Percentiles rank a stretch among this genome's conserved stretches.
Evolutionary conservation across 1,140 invertebrate species (phyloP).

Genomic region (Sinella curviseta): DNA sequence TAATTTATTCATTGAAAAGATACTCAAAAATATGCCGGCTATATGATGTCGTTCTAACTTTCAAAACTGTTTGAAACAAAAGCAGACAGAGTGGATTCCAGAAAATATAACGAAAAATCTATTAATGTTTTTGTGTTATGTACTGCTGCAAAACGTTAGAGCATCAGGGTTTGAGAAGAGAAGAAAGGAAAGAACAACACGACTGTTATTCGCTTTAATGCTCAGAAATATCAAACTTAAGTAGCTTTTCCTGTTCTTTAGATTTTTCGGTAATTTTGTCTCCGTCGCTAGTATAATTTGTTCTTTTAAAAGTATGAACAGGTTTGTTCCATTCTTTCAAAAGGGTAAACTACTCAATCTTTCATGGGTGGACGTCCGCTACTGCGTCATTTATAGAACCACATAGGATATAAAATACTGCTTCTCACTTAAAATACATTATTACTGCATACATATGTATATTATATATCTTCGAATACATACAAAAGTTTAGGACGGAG

Average conservation of each 20-base stretch:
- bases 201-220: not conserved
- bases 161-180: too few species aligned
- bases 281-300: not conserved
- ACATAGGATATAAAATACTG: too few species aligned
- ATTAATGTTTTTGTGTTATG: too few species aligned
- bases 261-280: not conserved
- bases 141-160: too few species aligned
- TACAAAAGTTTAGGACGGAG: not conserved
- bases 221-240: slow-evolving; percentile 9
- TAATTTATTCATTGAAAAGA: too few species aligned
- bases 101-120: too few species aligned
- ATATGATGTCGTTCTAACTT: too few species aligned
- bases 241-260: slow-evolving; percentile 15
- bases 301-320: not conserved
- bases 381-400: too few species aligned
- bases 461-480: not conserved
- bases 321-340: not conserved
- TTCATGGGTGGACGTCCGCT: not conserved
- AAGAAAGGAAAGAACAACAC: not conserved
- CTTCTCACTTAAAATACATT: not conserved
- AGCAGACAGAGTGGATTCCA: too few species aligned
- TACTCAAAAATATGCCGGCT: too few species aligned
- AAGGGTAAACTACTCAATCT: not conserved
- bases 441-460: not conserved
- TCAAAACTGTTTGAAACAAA: too few species aligned